Conservation (phyloP, 2,113 vertebrate species). For the Steatornis caripensis region DNA sequence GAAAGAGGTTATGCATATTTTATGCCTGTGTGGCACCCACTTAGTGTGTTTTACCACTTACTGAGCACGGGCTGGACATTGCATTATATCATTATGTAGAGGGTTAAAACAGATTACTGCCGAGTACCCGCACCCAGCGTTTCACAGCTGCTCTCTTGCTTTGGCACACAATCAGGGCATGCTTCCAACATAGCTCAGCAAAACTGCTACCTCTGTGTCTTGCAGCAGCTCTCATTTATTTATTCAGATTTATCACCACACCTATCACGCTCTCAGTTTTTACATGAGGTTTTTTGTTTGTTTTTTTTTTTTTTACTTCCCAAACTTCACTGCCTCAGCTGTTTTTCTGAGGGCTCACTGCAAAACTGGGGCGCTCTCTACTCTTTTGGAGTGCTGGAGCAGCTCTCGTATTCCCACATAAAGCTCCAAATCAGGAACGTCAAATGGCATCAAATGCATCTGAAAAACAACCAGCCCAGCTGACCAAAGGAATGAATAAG, state of each 20-base stretch:
- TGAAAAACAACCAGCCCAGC: not conserved
- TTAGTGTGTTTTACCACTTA: not conserved
- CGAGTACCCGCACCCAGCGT: slow-evolving; percentile 53
- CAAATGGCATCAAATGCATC: not conserved
- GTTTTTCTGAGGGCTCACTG: not conserved
- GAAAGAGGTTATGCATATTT: not conserved
- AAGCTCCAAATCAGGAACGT: not conserved
- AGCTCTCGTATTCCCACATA: not conserved
- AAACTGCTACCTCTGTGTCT: slow-evolving; percentile 54
- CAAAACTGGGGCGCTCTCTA: not conserved
- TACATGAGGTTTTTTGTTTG: not conserved
- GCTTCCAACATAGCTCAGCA: slow-evolving; percentile 64
- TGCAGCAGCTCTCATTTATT: slow-evolving; percentile 62
- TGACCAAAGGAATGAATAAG: slow-evolving; percentile 29
- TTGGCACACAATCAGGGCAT: slow-evolving; percentile 51
- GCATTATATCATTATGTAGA: slow-evolving; percentile 24
- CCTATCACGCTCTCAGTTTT: slow-evolving; percentile 45
- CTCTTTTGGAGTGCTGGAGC: not conserved
- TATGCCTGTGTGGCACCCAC: not conserved
- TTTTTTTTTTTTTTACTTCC: not conserved
- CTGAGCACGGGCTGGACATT: not conserved
- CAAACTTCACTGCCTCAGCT: not conserved
- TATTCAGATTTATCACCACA: slow-evolving; percentile 65
- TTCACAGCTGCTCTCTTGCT: slow-evolving; percentile 58
- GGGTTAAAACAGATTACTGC: slow-evolving; percentile 54